phyloP scores from a whole-genome alignment of 2,113 vertebrate genomes.

The Cebus imitator region DNA sequence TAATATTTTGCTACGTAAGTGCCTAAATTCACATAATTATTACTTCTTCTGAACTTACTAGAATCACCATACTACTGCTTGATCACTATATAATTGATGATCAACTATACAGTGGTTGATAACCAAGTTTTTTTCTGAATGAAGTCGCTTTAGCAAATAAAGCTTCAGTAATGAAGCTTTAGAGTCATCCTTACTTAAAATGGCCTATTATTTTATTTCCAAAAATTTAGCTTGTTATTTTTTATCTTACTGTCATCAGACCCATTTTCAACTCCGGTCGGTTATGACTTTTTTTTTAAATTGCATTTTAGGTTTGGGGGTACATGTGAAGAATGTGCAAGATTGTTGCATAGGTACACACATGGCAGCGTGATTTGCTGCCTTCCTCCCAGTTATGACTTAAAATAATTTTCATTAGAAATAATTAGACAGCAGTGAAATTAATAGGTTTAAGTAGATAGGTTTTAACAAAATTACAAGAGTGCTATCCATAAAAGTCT shows the following conservation, averaged over 20 bases:
- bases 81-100: not conserved
- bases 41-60: not conserved
- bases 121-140: slow-evolving; percentile 6
- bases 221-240: slow-evolving; percentile 19
- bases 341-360: no score
- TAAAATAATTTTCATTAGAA: slow-evolving; percentile 11
- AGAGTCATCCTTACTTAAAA: not conserved
- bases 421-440: slow-evolving; percentile 11
- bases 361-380: no score
- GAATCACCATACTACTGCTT: not conserved
- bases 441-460: not conserved
- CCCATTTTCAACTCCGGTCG: not conserved
- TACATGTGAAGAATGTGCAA: no score
- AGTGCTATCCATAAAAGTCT: not conserved
- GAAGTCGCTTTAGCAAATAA: not conserved
- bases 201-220: not conserved
- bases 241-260: not conserved
- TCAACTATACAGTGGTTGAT: not conserved
- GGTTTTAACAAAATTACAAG: not conserved
- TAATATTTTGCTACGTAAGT: not conserved
- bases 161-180: not conserved
- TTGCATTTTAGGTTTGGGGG: no score
- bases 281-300: not conserved
- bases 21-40: not conserved
- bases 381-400: not conserved